Conservation (phyloP, 2,888 invertebrate genomes). For the Molanna angustata region DNA sequence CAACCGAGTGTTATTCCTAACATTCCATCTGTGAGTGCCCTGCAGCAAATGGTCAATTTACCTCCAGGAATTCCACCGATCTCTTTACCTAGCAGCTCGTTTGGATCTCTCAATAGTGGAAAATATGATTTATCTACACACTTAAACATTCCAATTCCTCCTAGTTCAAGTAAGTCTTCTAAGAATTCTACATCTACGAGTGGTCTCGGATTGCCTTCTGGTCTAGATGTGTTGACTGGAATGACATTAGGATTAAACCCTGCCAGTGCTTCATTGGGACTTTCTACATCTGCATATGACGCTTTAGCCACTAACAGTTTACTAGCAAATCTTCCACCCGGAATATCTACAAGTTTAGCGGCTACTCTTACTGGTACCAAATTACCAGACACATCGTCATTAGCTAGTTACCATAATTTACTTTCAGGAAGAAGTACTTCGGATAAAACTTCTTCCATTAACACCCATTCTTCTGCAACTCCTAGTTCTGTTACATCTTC, state of each 20-base stretch:
- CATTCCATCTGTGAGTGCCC: slow-evolving; percentile 52
- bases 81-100: slow-evolving; percentile 43
- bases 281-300: slow-evolving; percentile 48
- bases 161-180: slow-evolving; percentile 58
- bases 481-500: slow-evolving; percentile 37
- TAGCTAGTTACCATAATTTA: slow-evolving; percentile 49
- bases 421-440: slow-evolving; percentile 47
- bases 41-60: slow-evolving; percentile 54
- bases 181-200: slow-evolving; percentile 48
- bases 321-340: slow-evolving; percentile 47
- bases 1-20: slow-evolving; percentile 46
- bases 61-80: slow-evolving; percentile 53
- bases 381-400: slow-evolving; percentile 50
- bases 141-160: slow-evolving; percentile 58
- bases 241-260: slow-evolving; percentile 53
- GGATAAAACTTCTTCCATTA: slow-evolving; percentile 49
- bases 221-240: slow-evolving; percentile 53
- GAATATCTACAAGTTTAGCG: slow-evolving; percentile 47
- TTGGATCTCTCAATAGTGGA: slow-evolving; percentile 53
- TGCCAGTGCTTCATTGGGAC: slow-evolving; percentile 46
- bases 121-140: slow-evolving; percentile 56
- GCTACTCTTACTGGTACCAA: slow-evolving; percentile 48
- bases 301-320: slow-evolving; percentile 52
- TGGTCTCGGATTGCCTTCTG: slow-evolving; percentile 39
- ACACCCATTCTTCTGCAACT: slow-evolving; percentile 47